Evolutionary conservation across 2,888 invertebrate genomes (phyloP).

Genomic region (Glyphotaelius pellucidus): DNA sequence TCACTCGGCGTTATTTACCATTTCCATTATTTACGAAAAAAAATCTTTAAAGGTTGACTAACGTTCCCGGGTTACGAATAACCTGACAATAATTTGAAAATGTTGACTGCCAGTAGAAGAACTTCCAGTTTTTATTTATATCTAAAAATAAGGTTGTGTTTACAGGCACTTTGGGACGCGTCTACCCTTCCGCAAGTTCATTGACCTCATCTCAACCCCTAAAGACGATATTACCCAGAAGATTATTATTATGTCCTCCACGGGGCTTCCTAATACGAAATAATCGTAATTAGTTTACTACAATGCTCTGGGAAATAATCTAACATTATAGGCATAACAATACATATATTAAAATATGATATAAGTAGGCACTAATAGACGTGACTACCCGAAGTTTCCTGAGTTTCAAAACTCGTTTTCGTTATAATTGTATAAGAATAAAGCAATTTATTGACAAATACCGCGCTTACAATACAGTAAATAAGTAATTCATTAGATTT

Average conservation of each 20-base stretch:
- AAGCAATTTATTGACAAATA: too few relatives aligned
- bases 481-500: too few relatives aligned
- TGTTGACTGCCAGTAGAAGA: neutral
- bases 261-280: neutral
- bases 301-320: neutral
- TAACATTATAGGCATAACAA: neutral
- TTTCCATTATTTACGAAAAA: too few relatives aligned
- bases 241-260: neutral
- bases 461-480: too few relatives aligned
- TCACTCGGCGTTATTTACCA: too few relatives aligned
- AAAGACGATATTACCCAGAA: neutral
- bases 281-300: neutral
- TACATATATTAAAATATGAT: neutral
- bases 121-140: neutral
- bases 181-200: neutral
- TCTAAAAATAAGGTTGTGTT: neutral
- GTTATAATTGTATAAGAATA: too few relatives aligned
- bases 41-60: too few relatives aligned
- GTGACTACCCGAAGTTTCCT: neutral
- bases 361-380: neutral
- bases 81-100: too few relatives aligned
- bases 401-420: too few relatives aligned
- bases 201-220: neutral
- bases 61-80: too few relatives aligned
- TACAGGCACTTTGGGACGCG: neutral